These are phyloP conservation scores for Periphyllus acericola DNA, from an alignment of 2,888 invertebrate species.

Conservation along the genomic window DNA sequence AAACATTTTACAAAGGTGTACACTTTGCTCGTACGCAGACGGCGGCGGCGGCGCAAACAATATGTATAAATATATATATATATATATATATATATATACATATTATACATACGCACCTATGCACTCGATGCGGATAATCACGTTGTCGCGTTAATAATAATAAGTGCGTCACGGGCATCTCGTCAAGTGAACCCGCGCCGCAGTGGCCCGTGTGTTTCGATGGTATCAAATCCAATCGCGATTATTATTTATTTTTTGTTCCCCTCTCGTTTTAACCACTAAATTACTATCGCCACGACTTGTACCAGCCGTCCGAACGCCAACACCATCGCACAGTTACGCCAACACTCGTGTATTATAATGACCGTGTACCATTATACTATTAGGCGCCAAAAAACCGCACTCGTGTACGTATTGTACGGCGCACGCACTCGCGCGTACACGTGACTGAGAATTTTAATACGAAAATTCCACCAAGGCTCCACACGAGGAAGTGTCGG, in stretches of 20 bases:
- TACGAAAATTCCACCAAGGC: conserved; percentile 53
- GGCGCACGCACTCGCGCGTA: background rate
- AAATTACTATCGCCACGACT: background rate
- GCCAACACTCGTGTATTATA: too few species aligned
- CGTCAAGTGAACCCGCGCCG: background rate
- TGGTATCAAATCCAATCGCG: background rate
- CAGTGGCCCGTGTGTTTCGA: background rate
- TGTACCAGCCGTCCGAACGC: too few species aligned
- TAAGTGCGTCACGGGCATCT: conserved; percentile 24
- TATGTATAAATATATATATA: too few species aligned
- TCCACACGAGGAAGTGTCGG: conserved; percentile 21
- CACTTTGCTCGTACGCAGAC: too few species aligned
- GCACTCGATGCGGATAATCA: conserved; percentile 21
- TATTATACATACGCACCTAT: too few species aligned
- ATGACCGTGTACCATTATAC: background rate
- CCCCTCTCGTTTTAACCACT: background rate
- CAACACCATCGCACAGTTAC: too few species aligned
- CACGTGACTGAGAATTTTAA: conserved; percentile 55
- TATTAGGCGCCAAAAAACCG: conserved; percentile 36
- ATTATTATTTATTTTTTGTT: background rate
- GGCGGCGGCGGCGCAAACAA: too few species aligned
- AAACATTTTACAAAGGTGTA: too few species aligned
- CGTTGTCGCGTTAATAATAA: conserved; percentile 38
- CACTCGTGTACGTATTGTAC: background rate
- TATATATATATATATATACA: too few species aligned